Evolutionary conservation across 2,113 vertebrate species (phyloP).

Genomic region (Sorex fumeus): DNA sequence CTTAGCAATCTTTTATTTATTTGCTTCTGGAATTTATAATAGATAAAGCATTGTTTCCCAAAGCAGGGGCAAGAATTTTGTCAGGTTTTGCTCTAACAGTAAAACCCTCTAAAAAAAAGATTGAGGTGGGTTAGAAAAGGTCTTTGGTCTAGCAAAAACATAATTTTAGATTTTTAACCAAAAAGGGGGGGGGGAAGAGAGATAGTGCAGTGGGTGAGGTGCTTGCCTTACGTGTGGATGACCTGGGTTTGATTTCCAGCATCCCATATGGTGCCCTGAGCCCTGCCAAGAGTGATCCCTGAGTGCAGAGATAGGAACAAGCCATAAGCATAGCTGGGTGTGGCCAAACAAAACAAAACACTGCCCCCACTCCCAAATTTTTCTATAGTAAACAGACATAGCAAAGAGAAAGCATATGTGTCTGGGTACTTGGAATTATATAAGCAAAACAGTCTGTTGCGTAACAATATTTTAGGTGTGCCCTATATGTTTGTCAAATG

Average conservation of each 20-base stretch:
- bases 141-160: not conserved
- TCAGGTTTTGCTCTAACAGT: not conserved
- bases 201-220: too few species aligned
- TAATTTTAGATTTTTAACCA: not conserved
- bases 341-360: too few species aligned
- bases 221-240: too few species aligned
- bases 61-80: not conserved
- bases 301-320: too few species aligned
- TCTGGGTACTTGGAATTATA: not conserved
- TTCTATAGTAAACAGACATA: slow-evolving; percentile 13
- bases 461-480: not conserved
- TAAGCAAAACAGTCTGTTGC: not conserved
- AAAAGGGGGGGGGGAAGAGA: too few species aligned
- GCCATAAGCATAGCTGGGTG: too few species aligned
- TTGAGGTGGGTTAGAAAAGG: not conserved
- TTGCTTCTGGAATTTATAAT: slow-evolving; percentile 20
- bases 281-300: too few species aligned
- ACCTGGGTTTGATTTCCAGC: too few species aligned
- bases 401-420: not conserved
- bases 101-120: slow-evolving; percentile 11
- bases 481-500: not conserved
- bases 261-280: too few species aligned
- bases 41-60: not conserved
- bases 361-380: not conserved
- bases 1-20: slow-evolving; percentile 1